Percentiles rank a stretch among this genome's conserved stretches.
phyloP scores from a whole-genome alignment of 2,888 invertebrate genomes.

The Pyrgus malvae region DNA sequence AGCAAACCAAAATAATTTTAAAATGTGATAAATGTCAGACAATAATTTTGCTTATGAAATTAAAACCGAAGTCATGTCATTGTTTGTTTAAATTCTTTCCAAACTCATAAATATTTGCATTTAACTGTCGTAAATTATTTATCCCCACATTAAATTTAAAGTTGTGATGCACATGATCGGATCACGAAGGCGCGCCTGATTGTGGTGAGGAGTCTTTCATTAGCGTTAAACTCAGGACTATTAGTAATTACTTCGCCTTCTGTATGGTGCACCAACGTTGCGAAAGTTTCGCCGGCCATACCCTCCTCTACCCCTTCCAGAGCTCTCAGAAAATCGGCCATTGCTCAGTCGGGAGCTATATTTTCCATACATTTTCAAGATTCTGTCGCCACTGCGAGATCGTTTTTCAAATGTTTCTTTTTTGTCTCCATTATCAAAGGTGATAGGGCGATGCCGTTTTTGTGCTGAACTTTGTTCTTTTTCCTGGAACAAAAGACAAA shows the following conservation, averaged over 20 bases:
- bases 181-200: too few species aligned
- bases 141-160: too few species aligned
- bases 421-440: conserved; percentile 86
- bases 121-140: too few species aligned
- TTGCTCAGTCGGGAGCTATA: conserved; percentile 87
- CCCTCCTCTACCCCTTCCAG: conserved; percentile 67
- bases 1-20: neutral
- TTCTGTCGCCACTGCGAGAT: conserved; percentile 81
- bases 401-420: conserved; percentile 77
- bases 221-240: neutral
- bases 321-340: conserved; percentile 59
- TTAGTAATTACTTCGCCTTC: conserved; percentile 69
- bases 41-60: too few species aligned
- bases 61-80: too few species aligned
- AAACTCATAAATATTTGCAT: too few species aligned
- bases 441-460: conserved; percentile 91
- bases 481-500: conserved; percentile 44
- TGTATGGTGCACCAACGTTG: conserved; percentile 62
- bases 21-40: too few species aligned
- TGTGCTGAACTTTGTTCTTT: conserved; percentile 58
- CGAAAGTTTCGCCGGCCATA: conserved; percentile 72
- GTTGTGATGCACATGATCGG: neutral
- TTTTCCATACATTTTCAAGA: conserved; percentile 92
- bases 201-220: too few species aligned
- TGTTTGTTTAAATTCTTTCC: too few species aligned